Conservation (phyloP, 2,113 vertebrate genomes). For the Merops nubicus region DNA sequence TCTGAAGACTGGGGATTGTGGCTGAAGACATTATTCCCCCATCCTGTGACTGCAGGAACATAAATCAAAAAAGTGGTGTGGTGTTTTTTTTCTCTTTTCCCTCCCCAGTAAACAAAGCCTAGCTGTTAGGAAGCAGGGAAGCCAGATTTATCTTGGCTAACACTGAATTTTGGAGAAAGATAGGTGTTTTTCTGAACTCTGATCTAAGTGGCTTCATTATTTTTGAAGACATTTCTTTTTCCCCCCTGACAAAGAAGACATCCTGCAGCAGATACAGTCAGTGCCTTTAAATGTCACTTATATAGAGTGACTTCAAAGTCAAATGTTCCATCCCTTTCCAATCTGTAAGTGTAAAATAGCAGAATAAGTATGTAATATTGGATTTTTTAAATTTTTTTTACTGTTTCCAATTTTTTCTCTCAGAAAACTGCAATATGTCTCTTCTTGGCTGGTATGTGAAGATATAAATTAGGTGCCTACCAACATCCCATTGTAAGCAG, state of each 20-base stretch:
- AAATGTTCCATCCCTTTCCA: background rate
- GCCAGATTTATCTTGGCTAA: background rate
- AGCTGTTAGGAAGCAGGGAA: background rate
- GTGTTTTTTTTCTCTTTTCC: accelerated
- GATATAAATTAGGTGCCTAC: background rate
- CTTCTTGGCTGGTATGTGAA: background rate
- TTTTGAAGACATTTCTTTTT: background rate
- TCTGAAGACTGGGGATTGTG: background rate
- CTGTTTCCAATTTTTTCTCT: background rate
- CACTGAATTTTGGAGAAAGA: background rate
- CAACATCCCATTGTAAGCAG: background rate
- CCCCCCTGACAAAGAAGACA: background rate
- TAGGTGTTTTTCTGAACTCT: background rate
- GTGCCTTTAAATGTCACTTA: background rate
- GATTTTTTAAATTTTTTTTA: background rate
- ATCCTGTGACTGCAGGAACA: background rate
- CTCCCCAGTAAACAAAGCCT: background rate
- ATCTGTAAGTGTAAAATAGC: background rate
- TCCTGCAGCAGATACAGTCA: background rate
- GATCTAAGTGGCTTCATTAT: background rate
- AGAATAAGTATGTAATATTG: background rate
- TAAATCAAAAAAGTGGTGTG: background rate
- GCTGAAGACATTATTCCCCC: background rate
- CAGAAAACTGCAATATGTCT: background rate
- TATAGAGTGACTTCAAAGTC: background rate